Evolutionary conservation across 2,797 vertebrate species (phyloP).

Genomic region (Florisuga fusca): DNA sequence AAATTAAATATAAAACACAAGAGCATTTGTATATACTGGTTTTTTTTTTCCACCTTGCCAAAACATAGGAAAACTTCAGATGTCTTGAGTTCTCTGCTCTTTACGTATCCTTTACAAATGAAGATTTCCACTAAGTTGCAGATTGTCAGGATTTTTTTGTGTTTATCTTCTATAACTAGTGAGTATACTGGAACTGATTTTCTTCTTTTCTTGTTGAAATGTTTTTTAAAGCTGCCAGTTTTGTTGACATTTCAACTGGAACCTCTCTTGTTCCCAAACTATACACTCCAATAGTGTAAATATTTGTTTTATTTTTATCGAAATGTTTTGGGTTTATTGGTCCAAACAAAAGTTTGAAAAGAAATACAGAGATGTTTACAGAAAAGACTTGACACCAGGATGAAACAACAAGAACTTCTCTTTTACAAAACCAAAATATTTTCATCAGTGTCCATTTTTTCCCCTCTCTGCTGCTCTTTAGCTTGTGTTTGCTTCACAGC

Average conservation of each 20-base stretch:
- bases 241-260: background rate
- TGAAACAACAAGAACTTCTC: background rate
- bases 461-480: background rate
- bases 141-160: background rate
- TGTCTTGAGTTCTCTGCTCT: background rate
- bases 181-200: background rate
- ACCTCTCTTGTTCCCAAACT: background rate
- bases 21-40: background rate
- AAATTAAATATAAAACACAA: background rate
- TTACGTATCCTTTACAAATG: background rate
- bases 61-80: background rate
- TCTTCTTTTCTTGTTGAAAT: background rate
- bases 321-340: background rate
- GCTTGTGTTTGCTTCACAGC: slow-evolving; percentile 6
- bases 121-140: background rate
- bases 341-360: background rate
- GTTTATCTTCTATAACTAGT: background rate
- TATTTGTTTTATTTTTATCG: background rate
- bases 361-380: background rate
- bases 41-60: background rate
- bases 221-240: background rate
- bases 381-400: background rate
- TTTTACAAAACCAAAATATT: slow-evolving; percentile 27
- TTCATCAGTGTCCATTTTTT: background rate
- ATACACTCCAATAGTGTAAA: background rate